phyloP scores from a whole-genome alignment of 2,888 invertebrate species.

The Platycnemis pennipes region DNA sequence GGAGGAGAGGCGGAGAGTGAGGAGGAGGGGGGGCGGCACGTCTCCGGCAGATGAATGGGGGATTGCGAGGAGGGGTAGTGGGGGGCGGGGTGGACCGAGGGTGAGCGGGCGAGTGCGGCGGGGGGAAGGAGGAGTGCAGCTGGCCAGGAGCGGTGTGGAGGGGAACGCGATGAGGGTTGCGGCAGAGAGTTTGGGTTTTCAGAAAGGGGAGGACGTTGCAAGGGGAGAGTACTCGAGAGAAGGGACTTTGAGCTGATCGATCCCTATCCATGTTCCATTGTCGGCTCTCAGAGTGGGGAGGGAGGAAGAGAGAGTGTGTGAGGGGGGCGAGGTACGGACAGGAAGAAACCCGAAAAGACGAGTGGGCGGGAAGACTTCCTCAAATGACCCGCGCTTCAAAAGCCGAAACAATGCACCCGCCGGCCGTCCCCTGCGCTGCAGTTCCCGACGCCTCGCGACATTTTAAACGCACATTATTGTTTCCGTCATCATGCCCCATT shows the following conservation, averaged over 20 bases:
- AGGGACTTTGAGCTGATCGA: too few species aligned
- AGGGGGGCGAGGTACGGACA: not conserved
- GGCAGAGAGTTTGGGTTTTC: not conserved
- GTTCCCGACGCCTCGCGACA: not conserved
- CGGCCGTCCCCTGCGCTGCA: not conserved
- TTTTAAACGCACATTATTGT: too few species aligned
- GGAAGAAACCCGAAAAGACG: not conserved
- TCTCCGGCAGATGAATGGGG: not conserved
- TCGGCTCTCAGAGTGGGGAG: too few species aligned
- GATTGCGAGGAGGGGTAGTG: not conserved
- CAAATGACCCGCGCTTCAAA: not conserved
- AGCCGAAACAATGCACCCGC: conserved; percentile 5
- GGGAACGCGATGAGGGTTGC: too few species aligned
- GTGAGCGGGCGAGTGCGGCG: too few species aligned
- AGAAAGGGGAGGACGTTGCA: not conserved
- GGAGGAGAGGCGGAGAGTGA: not conserved
- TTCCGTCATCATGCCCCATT: too few species aligned
- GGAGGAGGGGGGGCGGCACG: not conserved
- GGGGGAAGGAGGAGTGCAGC: too few species aligned
- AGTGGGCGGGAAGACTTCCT: not conserved
- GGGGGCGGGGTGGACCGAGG: not conserved
- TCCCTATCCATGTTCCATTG: too few species aligned
- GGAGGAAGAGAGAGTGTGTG: not conserved
- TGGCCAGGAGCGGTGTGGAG: too few species aligned
- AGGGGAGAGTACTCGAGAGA: too few species aligned